These are phyloP conservation scores for Pangasianodon hypophthalmus DNA, from an alignment of 2,113 vertebrate genomes.

Conservation along the genomic window DNA sequence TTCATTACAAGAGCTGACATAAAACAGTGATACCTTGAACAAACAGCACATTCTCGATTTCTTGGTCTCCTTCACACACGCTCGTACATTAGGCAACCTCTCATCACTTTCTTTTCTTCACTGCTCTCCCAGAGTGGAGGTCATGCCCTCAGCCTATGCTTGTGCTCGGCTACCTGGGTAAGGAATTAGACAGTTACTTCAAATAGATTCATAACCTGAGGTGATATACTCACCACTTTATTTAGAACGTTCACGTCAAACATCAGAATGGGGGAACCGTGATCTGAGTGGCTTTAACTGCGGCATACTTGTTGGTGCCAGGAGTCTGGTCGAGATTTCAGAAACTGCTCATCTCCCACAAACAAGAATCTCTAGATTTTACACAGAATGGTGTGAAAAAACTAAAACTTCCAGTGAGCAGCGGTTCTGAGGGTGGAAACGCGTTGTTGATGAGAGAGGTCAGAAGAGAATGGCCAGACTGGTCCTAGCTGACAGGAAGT, in stretches of 20 bases:
- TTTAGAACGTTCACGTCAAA: not conserved
- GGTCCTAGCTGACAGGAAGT: not conserved
- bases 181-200: slow-evolving; percentile 62
- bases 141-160: slow-evolving; percentile 75
- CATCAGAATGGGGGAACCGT: not conserved
- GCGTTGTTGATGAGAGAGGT: not conserved
- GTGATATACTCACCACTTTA: not conserved
- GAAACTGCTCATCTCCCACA: not conserved
- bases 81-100: not conserved
- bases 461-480: not conserved
- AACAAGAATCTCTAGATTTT: not conserved
- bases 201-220: not conserved
- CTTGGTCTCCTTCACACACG: not conserved
- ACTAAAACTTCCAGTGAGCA: not conserved
- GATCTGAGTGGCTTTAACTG: not conserved
- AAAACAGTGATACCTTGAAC: not conserved
- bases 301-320: not conserved
- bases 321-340: not conserved
- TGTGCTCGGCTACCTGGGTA: slow-evolving; percentile 80
- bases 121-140: slow-evolving; percentile 71
- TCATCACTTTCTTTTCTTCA: slow-evolving; percentile 50
- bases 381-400: not conserved
- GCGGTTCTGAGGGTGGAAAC: not conserved
- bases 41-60: not conserved
- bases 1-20: not conserved